Percentiles rank a stretch among this genome's conserved stretches.
phyloP scores from a whole-genome alignment of 2,888 invertebrate genomes.

The Dysmachus trigonus region DNA sequence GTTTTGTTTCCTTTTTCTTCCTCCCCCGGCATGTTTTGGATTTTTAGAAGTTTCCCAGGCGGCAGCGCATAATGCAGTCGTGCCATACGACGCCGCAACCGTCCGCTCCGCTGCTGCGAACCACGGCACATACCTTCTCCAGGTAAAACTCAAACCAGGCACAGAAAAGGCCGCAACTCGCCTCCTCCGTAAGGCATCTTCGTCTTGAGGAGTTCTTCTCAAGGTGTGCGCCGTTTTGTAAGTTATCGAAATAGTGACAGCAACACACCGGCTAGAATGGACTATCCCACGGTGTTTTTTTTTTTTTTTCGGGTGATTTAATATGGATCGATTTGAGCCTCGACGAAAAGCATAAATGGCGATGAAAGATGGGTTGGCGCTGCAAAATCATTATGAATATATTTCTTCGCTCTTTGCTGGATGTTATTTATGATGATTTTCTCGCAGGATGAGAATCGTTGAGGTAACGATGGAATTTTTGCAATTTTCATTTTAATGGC shows the following conservation, averaged over 20 bases:
- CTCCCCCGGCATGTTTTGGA: background rate
- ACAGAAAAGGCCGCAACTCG: background rate
- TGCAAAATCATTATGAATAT: background rate
- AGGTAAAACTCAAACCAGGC: background rate
- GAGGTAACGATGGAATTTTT: background rate
- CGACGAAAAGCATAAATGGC: background rate
- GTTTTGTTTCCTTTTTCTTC: slow-evolving; percentile 33
- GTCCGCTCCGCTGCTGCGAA: too few species aligned
- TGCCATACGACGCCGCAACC: background rate
- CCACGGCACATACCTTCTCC: background rate
- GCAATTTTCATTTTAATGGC: background rate
- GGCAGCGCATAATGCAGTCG: background rate
- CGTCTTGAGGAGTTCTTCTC: background rate
- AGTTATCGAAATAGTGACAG: slow-evolving; percentile 15
- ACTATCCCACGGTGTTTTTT: background rate
- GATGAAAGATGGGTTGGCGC: background rate
- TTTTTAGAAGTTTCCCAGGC: slow-evolving; percentile 20
- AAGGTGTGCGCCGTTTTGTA: slow-evolving; percentile 21
- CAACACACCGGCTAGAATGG: background rate
- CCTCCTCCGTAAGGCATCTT: background rate
- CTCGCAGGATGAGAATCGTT: background rate
- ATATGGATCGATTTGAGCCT: background rate
- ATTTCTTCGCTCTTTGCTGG: background rate
- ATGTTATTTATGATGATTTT: background rate
- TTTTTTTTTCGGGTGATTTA: background rate